Conservation (phyloP, 2,888 invertebrate genomes). For the Thumatha senex region DNA sequence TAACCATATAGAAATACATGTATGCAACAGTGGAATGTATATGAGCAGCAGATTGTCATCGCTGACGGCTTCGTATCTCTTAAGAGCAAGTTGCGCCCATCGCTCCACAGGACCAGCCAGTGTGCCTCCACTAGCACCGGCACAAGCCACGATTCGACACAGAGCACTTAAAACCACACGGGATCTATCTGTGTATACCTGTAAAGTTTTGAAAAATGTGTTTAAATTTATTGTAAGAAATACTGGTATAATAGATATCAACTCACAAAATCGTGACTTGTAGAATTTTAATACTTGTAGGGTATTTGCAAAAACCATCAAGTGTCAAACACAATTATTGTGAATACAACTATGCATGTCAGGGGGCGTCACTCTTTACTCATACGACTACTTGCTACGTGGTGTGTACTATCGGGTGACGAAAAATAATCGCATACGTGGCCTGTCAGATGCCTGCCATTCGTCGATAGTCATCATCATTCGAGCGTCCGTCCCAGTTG, state of each 20-base stretch:
- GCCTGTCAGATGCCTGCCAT: no score
- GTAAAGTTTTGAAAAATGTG: conserved; percentile 22
- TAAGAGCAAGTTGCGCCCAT: conserved; percentile 88
- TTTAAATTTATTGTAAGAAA: not conserved
- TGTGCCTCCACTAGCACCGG: conserved; percentile 71
- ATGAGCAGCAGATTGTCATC: conserved; percentile 87
- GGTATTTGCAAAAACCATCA: no score
- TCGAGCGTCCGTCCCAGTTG: no score
- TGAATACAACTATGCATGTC: no score
- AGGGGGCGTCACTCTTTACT: no score
- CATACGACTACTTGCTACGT: no score
- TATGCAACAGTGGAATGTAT: conserved; percentile 87
- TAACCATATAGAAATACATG: conserved; percentile 87
- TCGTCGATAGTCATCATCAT: no score
- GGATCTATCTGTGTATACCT: conserved; percentile 87
- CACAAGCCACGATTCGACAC: conserved; percentile 87
- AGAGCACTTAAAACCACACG: conserved; percentile 86
- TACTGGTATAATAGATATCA: not conserved
- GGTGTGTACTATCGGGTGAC: no score
- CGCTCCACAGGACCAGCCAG: conserved; percentile 84
- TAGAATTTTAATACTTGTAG: no score
- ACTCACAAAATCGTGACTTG: not conserved
- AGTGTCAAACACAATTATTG: no score
- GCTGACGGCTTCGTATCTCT: conserved; percentile 87
- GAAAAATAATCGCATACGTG: no score